A percentile compares a stretch with the other conserved stretches of the same genome.
These are phyloP conservation scores for Pterocles burchelli DNA, from an alignment of 2,113 vertebrate genomes.

Conservation along the genomic window DNA sequence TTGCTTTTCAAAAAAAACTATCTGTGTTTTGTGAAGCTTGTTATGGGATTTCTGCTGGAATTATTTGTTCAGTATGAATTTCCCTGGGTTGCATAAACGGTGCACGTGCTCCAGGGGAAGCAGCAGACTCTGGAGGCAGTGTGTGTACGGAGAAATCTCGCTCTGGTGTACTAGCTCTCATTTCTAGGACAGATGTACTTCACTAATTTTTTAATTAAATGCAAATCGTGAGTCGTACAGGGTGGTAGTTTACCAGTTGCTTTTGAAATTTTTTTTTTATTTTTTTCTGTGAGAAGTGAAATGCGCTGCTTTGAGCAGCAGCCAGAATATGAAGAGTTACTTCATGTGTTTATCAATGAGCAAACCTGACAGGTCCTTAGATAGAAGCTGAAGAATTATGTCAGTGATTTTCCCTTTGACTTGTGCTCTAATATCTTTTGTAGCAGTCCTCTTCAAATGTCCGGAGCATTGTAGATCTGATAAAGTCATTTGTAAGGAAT, in stretches of 20 bases:
- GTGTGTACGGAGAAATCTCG: neutral
- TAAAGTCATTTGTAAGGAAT: neutral
- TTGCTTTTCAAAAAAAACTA: neutral
- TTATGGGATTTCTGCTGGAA: neutral
- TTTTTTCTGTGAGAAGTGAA: neutral
- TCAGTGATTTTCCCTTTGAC: neutral
- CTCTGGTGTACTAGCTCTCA: neutral
- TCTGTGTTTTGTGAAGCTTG: neutral
- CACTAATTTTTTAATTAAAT: neutral
- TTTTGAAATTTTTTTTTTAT: neutral
- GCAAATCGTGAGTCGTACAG: neutral
- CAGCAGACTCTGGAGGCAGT: neutral
- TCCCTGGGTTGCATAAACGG: neutral
- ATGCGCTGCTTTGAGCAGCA: neutral
- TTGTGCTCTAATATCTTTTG: neutral
- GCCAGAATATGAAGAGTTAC: neutral
- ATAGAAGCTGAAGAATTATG: neutral
- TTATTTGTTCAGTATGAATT: neutral
- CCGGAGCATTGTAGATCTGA: neutral
- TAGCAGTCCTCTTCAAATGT: neutral
- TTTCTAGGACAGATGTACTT: neutral
- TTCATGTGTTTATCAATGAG: neutral
- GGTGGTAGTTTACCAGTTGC: neutral
- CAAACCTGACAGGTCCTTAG: neutral
- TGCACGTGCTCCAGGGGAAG: neutral